These are phyloP conservation scores for Clarias gariepinus DNA, from an alignment of 2,113 vertebrate genomes.

Conservation along the genomic window DNA sequence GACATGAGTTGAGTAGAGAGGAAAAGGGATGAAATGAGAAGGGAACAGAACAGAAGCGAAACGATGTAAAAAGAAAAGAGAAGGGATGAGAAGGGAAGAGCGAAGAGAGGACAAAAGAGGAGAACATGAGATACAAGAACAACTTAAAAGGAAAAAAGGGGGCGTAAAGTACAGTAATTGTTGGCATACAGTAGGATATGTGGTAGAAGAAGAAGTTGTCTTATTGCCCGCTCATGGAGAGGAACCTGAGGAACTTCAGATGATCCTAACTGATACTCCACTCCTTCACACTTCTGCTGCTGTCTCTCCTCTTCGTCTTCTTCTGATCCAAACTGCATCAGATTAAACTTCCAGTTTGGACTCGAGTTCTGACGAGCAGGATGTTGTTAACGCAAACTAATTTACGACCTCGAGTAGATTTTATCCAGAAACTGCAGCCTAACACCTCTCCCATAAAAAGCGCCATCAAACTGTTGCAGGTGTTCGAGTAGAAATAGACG, in stretches of 20 bases:
- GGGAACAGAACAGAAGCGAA: neutral
- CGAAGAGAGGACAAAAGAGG: too few species aligned
- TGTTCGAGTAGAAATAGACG: conserved; percentile 41
- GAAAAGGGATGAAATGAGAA: too few species aligned
- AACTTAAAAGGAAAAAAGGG: neutral
- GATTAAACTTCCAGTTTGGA: neutral
- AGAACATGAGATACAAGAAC: neutral
- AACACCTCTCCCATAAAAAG: conserved; percentile 36
- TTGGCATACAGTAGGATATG: too few species aligned
- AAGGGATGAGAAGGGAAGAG: neutral
- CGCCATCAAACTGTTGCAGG: conserved; percentile 44
- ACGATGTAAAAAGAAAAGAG: neutral
- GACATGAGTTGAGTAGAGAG: too few species aligned
- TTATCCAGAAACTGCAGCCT: conserved; percentile 15
- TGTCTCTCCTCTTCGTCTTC: neutral
- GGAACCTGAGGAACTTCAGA: neutral
- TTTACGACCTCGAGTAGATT: conserved; percentile 1
- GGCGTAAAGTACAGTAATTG: neutral
- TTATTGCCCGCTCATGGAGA: neutral
- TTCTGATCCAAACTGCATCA: neutral
- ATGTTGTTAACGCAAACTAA: conserved; percentile 29
- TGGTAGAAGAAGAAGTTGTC: neutral
- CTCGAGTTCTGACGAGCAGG: conserved; percentile 23
- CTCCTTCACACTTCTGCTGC: neutral
- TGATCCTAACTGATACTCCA: neutral